These are phyloP conservation scores for Podotricha telesiphe DNA, from an alignment of 2,888 invertebrate genomes.

Conservation along the genomic window DNA sequence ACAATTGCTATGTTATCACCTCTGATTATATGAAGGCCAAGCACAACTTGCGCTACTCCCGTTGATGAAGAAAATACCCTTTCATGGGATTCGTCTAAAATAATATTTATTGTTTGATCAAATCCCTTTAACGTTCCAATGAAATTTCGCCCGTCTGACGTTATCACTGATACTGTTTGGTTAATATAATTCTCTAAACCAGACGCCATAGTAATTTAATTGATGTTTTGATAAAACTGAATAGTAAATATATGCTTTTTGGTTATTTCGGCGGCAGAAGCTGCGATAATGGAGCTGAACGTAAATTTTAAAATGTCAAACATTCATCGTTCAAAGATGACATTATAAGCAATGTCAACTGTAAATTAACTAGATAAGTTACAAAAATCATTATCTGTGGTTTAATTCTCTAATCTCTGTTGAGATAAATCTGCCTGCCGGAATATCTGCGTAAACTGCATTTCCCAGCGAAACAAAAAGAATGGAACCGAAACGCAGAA, in stretches of 20 bases:
- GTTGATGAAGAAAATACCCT: conserved; percentile 96
- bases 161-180: conserved; percentile 97
- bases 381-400: too few species aligned
- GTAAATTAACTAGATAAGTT: neutral
- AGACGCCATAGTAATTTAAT: conserved; percentile 86
- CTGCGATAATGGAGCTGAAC: conserved; percentile 8
- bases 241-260: conserved; percentile 12
- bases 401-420: too few species aligned
- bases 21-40: conserved; percentile 98
- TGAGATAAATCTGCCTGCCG: too few species aligned
- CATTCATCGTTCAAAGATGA: conserved; percentile 1
- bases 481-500: too few species aligned
- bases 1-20: conserved; percentile 98
- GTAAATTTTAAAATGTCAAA: conserved; percentile 21
- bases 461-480: too few species aligned
- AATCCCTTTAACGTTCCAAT: conserved; percentile 99
- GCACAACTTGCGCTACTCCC: conserved; percentile 93
- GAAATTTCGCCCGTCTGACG: conserved; percentile 97
- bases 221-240: neutral
- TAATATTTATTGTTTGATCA: conserved; percentile 99
- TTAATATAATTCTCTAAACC: conserved; percentile 94
- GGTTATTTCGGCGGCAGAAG: conserved; percentile 27
- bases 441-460: too few species aligned
- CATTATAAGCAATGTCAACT: neutral
- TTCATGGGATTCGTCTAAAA: conserved; percentile 98